phyloP scores from a whole-genome alignment of 2,797 vertebrate species.

The Garrulus glandarius region DNA sequence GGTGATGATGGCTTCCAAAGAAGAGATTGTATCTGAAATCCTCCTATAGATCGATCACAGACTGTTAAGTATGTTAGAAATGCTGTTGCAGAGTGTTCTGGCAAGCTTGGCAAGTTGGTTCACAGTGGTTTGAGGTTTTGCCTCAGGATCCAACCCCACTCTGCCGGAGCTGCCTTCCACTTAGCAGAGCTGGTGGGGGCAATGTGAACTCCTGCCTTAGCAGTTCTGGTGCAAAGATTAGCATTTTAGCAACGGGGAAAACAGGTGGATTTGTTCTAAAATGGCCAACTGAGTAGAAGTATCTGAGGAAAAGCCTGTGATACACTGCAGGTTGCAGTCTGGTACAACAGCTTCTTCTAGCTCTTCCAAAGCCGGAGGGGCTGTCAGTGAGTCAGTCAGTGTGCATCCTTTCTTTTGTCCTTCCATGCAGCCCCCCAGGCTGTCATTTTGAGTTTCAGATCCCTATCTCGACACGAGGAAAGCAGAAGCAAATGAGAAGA shows the following conservation, averaged over 20 bases:
- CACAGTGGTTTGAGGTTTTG: background rate
- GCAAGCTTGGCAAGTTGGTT: background rate
- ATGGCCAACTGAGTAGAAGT: background rate
- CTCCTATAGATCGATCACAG: background rate
- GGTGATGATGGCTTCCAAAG: background rate
- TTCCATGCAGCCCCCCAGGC: background rate
- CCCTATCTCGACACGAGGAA: background rate
- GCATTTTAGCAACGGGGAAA: background rate
- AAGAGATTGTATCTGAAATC: background rate
- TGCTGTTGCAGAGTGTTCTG: background rate
- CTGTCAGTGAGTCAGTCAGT: background rate
- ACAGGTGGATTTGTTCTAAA: background rate
- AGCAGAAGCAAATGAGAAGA: background rate
- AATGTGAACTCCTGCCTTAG: background rate
- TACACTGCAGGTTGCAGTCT: background rate
- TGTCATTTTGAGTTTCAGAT: background rate
- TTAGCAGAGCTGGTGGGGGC: background rate
- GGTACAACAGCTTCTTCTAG: background rate
- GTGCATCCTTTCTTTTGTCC: background rate
- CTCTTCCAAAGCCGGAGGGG: background rate
- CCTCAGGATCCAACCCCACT: background rate
- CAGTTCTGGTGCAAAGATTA: background rate
- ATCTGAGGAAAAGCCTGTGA: background rate
- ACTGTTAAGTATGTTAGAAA: background rate
- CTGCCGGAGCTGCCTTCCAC: background rate